Base-by-base conservation (phyloP, 2,113 vertebrate species). In the Podarcis raffonei region DNA sequence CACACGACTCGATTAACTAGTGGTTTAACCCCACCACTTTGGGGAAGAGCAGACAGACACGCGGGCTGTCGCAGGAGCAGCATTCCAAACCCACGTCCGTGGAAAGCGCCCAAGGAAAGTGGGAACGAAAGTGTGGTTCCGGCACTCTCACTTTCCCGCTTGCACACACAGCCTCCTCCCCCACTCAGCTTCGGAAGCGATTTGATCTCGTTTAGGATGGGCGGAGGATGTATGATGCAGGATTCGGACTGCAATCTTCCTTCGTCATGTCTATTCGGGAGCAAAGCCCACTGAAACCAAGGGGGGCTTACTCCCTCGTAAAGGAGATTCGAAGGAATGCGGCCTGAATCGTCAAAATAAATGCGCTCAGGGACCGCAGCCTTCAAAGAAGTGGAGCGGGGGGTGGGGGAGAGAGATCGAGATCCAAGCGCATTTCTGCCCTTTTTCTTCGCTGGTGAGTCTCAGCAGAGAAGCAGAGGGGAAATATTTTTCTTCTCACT, bases 401-500 rank as follows among this genome's bases (percentile, higher is more conserved):
- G 13, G 6, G 32, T 6, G 35, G 39, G 42, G 2, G 76, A 78
- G 53, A 22, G 57, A 23, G 59, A 62, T 25, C 6, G 32, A 66
- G 69, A 3, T 27, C 15, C 3, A 6, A 59, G 5, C n/a, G 16
- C 32, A 6, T 74, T 35, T 85, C 84, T 59, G 30, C n/a, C 42
- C 89, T 71, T 62, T 83, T 87, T 86, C 91, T 3, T 23, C 37
- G 86, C 11, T 5, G n/a, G 5, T 30, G 20, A 27, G 69, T 88
- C 90, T 8, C 68, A 59, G 78, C 82, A 53, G 48, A 53, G 13
- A 68, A n/a, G 86, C 8, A 78, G 6, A 20, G 74, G 53, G 85
- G 37, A 39, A 90, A 92, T 20, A 90, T 89, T 92, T 81, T 90
- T 94, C 89, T 89, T 90, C 80, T 93, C 95, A 80, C 89, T 80